These are phyloP conservation scores for Alectoris magna DNA, from an alignment of 2,797 vertebrate genomes.

Conservation along the genomic window DNA sequence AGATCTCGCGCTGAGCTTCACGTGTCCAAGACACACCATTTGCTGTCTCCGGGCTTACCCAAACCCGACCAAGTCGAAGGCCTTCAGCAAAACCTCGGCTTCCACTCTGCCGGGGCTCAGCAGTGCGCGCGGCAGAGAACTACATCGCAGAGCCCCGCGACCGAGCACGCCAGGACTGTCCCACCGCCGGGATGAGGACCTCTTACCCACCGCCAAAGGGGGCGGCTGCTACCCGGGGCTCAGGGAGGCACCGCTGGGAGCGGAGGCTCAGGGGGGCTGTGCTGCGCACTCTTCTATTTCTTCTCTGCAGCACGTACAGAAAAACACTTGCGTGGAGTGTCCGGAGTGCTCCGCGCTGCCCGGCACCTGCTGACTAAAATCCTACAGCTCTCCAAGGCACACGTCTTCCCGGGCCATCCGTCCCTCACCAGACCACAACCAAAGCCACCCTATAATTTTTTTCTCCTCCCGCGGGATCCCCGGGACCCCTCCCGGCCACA, in stretches of 20 bases:
- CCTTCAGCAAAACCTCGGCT: conserved; percentile 2
- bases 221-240: background rate
- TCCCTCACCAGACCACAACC: no score
- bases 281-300: no score
- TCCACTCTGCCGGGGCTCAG: background rate
- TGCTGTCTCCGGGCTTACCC: background rate
- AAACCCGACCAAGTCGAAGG: background rate
- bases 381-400: no score
- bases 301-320: background rate
- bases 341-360: background rate
- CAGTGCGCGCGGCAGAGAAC: background rate
- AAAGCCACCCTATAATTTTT: background rate
- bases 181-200: background rate
- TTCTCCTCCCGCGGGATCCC: no score
- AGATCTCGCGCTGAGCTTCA: rapidly evolving
- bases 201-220: no score
- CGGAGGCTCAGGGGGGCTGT: background rate
- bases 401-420: rapidly evolving
- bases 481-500: no score
- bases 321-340: background rate
- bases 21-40: background rate
- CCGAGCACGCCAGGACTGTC: background rate
- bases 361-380: background rate
- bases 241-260: background rate
- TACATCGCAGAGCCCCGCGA: background rate